A percentile compares a stretch with the other conserved stretches of the same genome.
Evolutionary conservation across 1,140 invertebrate genomes (phyloP).

Genomic region (Eriocheir sinensis): DNA sequence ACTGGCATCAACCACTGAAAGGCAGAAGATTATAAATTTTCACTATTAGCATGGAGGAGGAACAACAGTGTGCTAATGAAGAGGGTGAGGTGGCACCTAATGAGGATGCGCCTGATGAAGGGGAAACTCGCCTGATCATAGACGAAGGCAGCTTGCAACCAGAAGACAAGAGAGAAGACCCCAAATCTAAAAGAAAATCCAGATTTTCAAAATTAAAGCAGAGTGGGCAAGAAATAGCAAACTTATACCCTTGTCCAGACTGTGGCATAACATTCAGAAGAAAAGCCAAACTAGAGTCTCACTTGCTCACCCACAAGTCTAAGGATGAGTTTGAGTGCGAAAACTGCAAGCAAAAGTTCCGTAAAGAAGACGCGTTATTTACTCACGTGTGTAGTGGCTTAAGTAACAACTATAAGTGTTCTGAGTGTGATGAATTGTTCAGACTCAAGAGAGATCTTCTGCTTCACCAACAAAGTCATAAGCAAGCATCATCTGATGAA

Average conservation of each 20-base stretch:
- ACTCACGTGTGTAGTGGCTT: neutral
- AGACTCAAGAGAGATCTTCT: neutral
- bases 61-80: neutral
- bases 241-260: neutral
- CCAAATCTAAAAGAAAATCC: neutral
- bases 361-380: neutral
- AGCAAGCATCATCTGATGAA: neutral
- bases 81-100: neutral
- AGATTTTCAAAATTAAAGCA: neutral
- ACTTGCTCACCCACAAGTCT: constrained; percentile 17
- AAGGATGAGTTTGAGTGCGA: neutral
- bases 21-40: neutral
- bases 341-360: neutral
- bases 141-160: neutral
- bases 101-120: neutral
- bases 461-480: neutral
- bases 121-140: neutral
- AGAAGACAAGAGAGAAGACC: neutral
- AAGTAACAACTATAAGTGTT: neutral
- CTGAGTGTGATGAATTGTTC: neutral
- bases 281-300: neutral
- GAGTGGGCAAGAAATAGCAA: neutral
- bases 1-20: neutral
- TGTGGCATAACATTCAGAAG: neutral
- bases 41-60: neutral